These are phyloP conservation scores for Microcebus lehilahytsara DNA, from an alignment of 2,113 vertebrate species.

Conservation along the genomic window DNA sequence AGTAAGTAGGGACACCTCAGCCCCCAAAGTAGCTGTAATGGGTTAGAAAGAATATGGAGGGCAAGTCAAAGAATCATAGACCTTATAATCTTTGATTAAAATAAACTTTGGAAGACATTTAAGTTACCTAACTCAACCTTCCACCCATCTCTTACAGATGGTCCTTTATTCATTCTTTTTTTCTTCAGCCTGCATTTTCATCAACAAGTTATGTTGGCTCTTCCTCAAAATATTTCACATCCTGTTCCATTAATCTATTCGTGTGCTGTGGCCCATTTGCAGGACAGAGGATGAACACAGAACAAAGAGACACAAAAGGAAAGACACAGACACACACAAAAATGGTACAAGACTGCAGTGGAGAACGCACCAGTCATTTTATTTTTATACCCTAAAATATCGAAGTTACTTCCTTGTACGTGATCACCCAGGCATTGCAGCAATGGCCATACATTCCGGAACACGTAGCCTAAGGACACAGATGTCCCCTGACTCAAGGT, in stretches of 20 bases:
- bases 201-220: constrained; percentile 7
- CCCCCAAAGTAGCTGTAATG: background rate
- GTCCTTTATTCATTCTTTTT: background rate
- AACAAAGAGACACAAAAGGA: too few relatives aligned
- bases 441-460: too few relatives aligned
- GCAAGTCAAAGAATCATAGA: background rate
- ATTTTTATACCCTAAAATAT: too few relatives aligned
- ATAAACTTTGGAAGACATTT: constrained; percentile 24
- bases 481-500: too few relatives aligned
- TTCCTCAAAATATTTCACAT: constrained; percentile 38
- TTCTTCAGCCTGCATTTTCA: background rate
- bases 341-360: too few relatives aligned
- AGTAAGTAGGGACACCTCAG: background rate
- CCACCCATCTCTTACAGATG: background rate
- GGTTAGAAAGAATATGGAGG: background rate
- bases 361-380: too few relatives aligned
- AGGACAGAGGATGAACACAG: too few relatives aligned
- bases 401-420: too few relatives aligned
- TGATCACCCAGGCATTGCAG: too few relatives aligned
- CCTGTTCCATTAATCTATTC: background rate
- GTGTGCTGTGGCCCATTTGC: too few relatives aligned
- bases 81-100: constrained; percentile 10
- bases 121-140: background rate
- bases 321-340: too few relatives aligned
- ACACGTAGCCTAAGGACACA: too few relatives aligned